A percentile compares a stretch with the other conserved stretches of the same genome.
phyloP scores from a whole-genome alignment of 1,140 invertebrate genomes.

The Cotesia vestalis region DNA sequence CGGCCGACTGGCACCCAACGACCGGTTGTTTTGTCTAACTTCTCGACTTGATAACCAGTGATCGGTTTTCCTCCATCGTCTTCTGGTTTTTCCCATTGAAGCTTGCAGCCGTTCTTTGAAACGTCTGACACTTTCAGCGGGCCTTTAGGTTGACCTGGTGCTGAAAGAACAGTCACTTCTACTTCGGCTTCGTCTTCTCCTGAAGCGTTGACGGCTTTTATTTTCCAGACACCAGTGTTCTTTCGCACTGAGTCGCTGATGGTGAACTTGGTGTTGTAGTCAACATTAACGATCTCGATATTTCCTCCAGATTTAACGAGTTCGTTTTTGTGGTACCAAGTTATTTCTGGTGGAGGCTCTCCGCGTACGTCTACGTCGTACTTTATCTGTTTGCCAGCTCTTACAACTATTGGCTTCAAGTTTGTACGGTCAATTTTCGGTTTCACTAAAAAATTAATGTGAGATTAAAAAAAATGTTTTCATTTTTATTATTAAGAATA shows the following conservation, averaged over 20 bases:
- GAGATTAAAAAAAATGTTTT: slow-evolving; percentile 35
- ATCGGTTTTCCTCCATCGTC: slow-evolving; percentile 98
- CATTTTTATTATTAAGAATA: not conserved
- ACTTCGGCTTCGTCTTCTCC: slow-evolving; percentile 94
- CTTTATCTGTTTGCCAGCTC: slow-evolving; percentile 91
- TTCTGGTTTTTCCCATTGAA: slow-evolving; percentile 97
- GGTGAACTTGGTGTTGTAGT: slow-evolving; percentile 92
- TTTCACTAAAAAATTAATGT: slow-evolving; percentile 75
- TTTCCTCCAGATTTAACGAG: slow-evolving; percentile 73
- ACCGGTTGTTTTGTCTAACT: slow-evolving; percentile 91
- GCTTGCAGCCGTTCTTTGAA: slow-evolving; percentile 89
- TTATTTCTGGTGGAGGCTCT: slow-evolving; percentile 91
- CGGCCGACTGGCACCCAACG: slow-evolving; percentile 93
- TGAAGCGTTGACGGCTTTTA: slow-evolving; percentile 89
- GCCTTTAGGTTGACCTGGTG: slow-evolving; percentile 86
- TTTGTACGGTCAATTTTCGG: slow-evolving; percentile 96
- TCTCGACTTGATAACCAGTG: slow-evolving; percentile 96
- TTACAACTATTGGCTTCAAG: slow-evolving; percentile 87
- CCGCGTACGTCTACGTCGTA: slow-evolving; percentile 94
- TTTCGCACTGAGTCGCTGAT: slow-evolving; percentile 84
- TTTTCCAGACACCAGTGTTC: slow-evolving; percentile 90
- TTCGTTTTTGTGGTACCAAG: slow-evolving; percentile 78
- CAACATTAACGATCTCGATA: slow-evolving; percentile 87
- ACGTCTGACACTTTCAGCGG: slow-evolving; percentile 93
- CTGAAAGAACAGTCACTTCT: slow-evolving; percentile 88